These are phyloP conservation scores for Toxotes jaculatrix DNA, from an alignment of 2,113 vertebrate genomes.

Conservation along the genomic window DNA sequence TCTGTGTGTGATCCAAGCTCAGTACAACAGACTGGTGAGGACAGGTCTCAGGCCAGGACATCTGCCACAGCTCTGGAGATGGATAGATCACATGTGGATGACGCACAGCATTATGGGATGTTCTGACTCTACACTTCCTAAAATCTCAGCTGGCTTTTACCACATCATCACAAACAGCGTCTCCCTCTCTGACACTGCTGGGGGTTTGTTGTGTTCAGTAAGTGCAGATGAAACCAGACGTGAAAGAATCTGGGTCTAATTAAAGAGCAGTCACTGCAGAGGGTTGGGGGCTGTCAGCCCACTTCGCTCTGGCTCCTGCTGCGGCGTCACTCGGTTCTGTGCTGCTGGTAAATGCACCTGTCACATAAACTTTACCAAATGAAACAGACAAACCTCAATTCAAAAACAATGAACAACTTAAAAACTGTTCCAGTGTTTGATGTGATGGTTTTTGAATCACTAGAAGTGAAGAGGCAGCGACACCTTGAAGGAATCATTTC, in stretches of 20 bases:
- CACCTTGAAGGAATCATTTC: too few relatives aligned
- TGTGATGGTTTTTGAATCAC: too few relatives aligned
- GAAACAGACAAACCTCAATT: not conserved
- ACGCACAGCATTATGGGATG: too few relatives aligned
- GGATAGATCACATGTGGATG: too few relatives aligned
- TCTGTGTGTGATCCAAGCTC: slow-evolving; percentile 40
- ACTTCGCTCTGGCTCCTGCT: slow-evolving; percentile 26
- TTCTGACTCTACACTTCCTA: too few relatives aligned
- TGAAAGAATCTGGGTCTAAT: slow-evolving; percentile 61
- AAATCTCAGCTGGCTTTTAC: too few relatives aligned
- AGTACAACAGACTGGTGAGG: slow-evolving; percentile 15
- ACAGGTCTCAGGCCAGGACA: slow-evolving; percentile 27
- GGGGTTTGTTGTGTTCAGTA: slow-evolving; percentile 9
- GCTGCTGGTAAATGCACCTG: not conserved
- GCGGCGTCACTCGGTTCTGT: slow-evolving; percentile 12
- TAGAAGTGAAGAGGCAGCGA: too few relatives aligned
- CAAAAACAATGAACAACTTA: slow-evolving; percentile 1
- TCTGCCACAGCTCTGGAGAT: too few relatives aligned
- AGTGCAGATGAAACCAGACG: slow-evolving; percentile 52
- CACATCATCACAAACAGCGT: too few relatives aligned
- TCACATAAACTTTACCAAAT: not conserved
- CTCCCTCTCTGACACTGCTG: too few relatives aligned
- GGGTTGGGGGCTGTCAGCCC: too few relatives aligned
- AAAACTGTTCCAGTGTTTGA: not conserved
- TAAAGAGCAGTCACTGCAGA: slow-evolving; percentile 64